Evolutionary conservation across 2,888 invertebrate genomes (phyloP).

Genomic region (Drosophila borborema): DNA sequence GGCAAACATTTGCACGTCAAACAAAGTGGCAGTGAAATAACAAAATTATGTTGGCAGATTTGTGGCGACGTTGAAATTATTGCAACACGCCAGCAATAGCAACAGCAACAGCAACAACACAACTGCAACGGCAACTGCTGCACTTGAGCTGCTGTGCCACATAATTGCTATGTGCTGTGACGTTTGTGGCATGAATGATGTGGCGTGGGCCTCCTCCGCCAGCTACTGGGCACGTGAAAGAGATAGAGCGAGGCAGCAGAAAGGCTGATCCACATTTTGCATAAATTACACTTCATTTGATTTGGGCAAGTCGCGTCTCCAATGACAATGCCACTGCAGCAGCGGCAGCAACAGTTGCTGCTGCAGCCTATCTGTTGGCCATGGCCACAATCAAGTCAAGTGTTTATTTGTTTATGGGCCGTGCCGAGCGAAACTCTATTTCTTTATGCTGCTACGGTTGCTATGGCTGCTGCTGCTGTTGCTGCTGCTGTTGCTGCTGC

Average conservation of each 20-base stretch:
- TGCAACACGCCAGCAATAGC: slow-evolving; percentile 50
- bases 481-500: slow-evolving; percentile 3
- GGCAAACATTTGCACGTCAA: slow-evolving; percentile 79
- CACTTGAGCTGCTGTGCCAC: slow-evolving; percentile 52
- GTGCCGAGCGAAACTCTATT: slow-evolving; percentile 40
- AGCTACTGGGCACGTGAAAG: slow-evolving; percentile 38
- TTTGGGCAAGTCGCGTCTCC: slow-evolving; percentile 69
- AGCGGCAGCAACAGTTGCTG: slow-evolving; percentile 9
- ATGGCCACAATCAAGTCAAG: slow-evolving; percentile 82
- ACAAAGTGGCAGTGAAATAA: slow-evolving; percentile 81
- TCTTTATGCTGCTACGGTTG: slow-evolving; percentile 6
- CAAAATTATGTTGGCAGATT: slow-evolving; percentile 81
- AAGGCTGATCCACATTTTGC: slow-evolving; percentile 62
- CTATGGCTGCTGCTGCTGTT: slow-evolving; percentile 10
- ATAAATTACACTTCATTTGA: slow-evolving; percentile 81
- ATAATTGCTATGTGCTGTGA: slow-evolving; percentile 73
- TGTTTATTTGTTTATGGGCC: slow-evolving; percentile 78
- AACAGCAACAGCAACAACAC: slow-evolving; percentile 14
- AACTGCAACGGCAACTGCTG: slow-evolving; percentile 29
- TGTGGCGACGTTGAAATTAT: slow-evolving; percentile 76
- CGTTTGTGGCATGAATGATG: slow-evolving; percentile 75
- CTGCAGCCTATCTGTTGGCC: slow-evolving; percentile 23
- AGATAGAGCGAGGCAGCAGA: not conserved
- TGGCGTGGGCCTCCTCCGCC: slow-evolving; percentile 72
- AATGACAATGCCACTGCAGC: slow-evolving; percentile 56